Base-by-base conservation (phyloP, 1,140 invertebrate genomes). In the Cherax quadricarinatus region DNA sequence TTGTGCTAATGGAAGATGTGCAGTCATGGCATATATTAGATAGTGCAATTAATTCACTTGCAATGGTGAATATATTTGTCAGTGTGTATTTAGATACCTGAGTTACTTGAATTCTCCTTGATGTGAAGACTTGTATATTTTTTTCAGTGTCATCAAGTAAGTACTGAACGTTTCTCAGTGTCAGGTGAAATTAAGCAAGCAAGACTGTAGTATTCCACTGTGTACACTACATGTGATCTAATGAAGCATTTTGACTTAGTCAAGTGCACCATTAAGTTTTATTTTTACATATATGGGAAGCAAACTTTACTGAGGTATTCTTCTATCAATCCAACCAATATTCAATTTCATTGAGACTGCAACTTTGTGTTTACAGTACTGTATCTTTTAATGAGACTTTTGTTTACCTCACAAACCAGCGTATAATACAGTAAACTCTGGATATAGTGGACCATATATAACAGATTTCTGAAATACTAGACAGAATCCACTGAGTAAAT, bases 1-100 rank as follows among this genome's bases (percentile, higher is more conserved):
- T 51, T 83, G n/a, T 83, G 21, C 51, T 83, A 83, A 83, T 83
- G 81, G 57, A 83, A 14, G 81, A 57, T 60, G 81, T 83, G 81
- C 81, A 49, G 18, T 83, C 81, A 83, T 51, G 57, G 81, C 81
- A 83, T 24, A 83, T 83, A 60, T 57, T 83, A 57, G 51, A 83
- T 83, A 83, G 81, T 60, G 57, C 51, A 57, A 57, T 83, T 83
- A 82, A 21, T n/a, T 30, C 81, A 83, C 57, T 60, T 30, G 81
- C 24, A 14, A 57, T 83, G 81, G 51, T 83, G 51, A 83, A 60
- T 83, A 83, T 83, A 83, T 83, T 57, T 83, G 51, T 83, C 49
- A 49, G 12, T 53, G 48, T 82, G 81, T 83, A 57, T 83, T 60
- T 83, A 83, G 81, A 83, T 53, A 57, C 81, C 81, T 57, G 81